phyloP scores from a whole-genome alignment of 1,140 invertebrate genomes.

The Odontomachus brunneus region DNA sequence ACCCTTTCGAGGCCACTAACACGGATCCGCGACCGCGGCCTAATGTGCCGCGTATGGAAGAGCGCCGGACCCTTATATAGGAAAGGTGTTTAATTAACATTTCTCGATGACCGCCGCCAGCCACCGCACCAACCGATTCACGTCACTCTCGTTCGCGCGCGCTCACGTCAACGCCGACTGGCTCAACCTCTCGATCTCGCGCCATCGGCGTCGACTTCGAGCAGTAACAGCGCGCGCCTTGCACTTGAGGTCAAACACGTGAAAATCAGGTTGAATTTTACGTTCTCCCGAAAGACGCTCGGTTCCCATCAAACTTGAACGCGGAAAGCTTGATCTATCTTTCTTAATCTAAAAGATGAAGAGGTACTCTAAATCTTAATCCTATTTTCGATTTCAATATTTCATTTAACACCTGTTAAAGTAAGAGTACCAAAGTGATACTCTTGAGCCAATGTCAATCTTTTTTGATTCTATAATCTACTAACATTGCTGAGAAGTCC shows the following conservation, averaged over 20 bases:
- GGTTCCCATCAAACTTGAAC: neutral
- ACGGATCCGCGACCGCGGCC: conserved; percentile 24
- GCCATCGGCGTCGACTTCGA: conserved; percentile 21
- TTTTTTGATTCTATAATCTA: too few relatives aligned
- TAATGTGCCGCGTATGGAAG: conserved; percentile 42
- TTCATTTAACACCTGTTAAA: too few relatives aligned
- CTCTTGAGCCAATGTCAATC: too few relatives aligned
- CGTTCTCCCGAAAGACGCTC: neutral
- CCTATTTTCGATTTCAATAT: too few relatives aligned
- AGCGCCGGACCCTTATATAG: conserved; percentile 62
- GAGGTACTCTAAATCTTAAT: too few relatives aligned
- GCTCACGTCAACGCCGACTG: conserved; percentile 59
- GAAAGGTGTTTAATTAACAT: conserved; percentile 74
- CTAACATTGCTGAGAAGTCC: too few relatives aligned
- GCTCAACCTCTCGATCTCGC: conserved; percentile 60
- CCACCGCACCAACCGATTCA: conserved; percentile 36
- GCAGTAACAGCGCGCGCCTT: neutral
- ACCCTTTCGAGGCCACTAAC: conserved; percentile 39
- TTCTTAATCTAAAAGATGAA: too few relatives aligned
- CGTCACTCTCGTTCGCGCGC: conserved; percentile 68
- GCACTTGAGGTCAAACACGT: conserved; percentile 18
- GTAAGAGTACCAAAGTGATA: too few relatives aligned
- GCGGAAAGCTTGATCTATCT: too few relatives aligned
- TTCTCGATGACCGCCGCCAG: conserved; percentile 71
- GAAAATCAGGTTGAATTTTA: conserved; percentile 38